Base-by-base conservation (phyloP, 2,113 vertebrate species). In the Istiophorus platypterus region DNA sequence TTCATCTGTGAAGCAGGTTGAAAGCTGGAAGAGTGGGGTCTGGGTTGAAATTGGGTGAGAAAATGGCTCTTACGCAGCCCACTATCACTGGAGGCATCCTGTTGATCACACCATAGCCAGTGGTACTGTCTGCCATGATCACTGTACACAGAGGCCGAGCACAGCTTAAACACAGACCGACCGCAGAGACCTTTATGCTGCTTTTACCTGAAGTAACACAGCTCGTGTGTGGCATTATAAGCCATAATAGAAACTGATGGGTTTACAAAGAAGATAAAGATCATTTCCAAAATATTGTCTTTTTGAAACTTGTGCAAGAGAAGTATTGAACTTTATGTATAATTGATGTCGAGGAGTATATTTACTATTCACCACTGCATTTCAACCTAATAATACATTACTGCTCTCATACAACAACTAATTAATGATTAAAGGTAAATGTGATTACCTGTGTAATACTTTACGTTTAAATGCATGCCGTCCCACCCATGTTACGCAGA, bases 111-210 rank as follows among this genome's bases (percentile, higher is more conserved):
- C 49, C 42, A 71, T 69, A 73, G 87, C 90, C 80, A 15, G 65
- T 34, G 87, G 89, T 78, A 79, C 89, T 90, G 92, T 94, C 93
- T 76, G 69, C 82, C 85, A 81, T 87, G 80, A 94, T 93, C 89
- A 93, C 86, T 70, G 75, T 66, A 68, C 59, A 79, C 62, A 67
- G 8, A 42, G 61, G 67, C 37, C 14, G 31, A 58, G 76, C 26
- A 13, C 22, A 3, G 84, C 73, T 68, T 37, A 91, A 90, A 93
- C 85, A 20, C 81, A 85, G 77, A 81, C 79, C 63, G 89, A 92
- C 87, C 87, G 42, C 73, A 24, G 76, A 89, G 92, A 92, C 91
- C 92, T 92, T 93, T 92, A 80, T 41, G 74, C 76, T 61, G 74
- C 80, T 64, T 80, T 76, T 56, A 94, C 89, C 85, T 92, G 87